Base-by-base conservation (phyloP, 1,140 invertebrate genomes). In the Scaptomyza pallida region DNA sequence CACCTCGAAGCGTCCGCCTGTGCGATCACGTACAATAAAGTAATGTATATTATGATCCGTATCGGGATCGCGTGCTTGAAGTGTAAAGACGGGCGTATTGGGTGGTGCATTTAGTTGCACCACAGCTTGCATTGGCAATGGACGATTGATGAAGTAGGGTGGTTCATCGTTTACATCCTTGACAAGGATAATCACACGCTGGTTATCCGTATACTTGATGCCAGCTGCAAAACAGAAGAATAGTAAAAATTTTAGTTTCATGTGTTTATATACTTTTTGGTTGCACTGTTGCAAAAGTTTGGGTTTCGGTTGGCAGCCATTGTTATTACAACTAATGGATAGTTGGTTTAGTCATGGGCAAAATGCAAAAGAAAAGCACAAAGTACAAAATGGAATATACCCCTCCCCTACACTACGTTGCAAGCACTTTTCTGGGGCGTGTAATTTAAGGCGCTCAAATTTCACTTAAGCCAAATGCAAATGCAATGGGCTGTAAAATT, bases 161-260 rank as follows among this genome's bases (percentile, higher is more conserved):
- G 96, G 95, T 92, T 98, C 97, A 91, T 98, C 97, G 91, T 98
- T 98, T n/a, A 98, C 96, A 92, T 98, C 97, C 92, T 97, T 97
- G 61, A 98, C 96, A 92, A 97, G 96, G 85, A 98, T 98, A 75
- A 98, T 98, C 9, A 98, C 97, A 33, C 97, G 94, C 90, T 98
- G 97, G 92, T 98, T 98, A 93, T 98, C 97, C 63, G 96, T 97
- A 92, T 98, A 91, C 78, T 91, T 91, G 67, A 89, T 86, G 68
- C 88, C 90, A 78, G 89, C 89, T 91, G 72, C 35, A 89, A 89
- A 52, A 65, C 12, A 37, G 43, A 43, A 56, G 12, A 50, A 4
- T 35, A 1, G 6, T 9, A 30, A 30, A 41, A 52, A 74, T 65
- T 41, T 68, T 55, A 41, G 15, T 43, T 45, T 44, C 26, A 30